Conservation (phyloP, 1,140 invertebrate genomes). For the Drosophila nasuta region DNA sequence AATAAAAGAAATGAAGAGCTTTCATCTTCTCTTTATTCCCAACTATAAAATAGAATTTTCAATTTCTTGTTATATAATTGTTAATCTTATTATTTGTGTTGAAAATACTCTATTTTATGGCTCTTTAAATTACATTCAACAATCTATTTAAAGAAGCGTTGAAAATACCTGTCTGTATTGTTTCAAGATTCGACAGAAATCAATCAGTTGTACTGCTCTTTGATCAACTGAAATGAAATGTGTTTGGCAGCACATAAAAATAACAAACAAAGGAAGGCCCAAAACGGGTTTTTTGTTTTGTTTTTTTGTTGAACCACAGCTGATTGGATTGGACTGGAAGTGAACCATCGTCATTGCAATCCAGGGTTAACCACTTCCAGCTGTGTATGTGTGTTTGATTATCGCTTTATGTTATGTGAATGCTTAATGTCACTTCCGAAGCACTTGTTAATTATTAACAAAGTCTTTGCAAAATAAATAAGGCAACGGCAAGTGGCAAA, state of each 20-base stretch:
- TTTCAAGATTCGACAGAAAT: background rate
- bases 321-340: slow-evolving; percentile 31
- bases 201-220: slow-evolving; percentile 12
- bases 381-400: slow-evolving; percentile 16
- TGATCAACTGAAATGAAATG: slow-evolving; percentile 8
- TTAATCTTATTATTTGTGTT: background rate
- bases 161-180: slow-evolving; percentile 3
- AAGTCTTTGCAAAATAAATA: slow-evolving; percentile 43
- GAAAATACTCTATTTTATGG: background rate
- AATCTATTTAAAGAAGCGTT: slow-evolving; percentile 6
- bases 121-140: background rate
- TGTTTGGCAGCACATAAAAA: background rate
- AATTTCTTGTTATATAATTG: background rate
- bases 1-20: background rate
- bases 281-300: slow-evolving; percentile 20
- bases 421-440: slow-evolving; percentile 43
- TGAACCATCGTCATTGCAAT: slow-evolving; percentile 14
- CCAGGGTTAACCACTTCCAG: slow-evolving; percentile 65
- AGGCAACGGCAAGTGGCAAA: background rate
- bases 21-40: too few species aligned
- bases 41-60: background rate
- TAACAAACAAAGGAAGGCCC: slow-evolving; percentile 1
- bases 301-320: slow-evolving; percentile 3
- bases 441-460: slow-evolving; percentile 45
- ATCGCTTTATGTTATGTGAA: slow-evolving; percentile 28